Evolutionary conservation across 2,113 vertebrate genomes (phyloP), one percentile per base, ranked within the genome.

Genomic region (Speoplatyrhinus poulsoni): DNA sequence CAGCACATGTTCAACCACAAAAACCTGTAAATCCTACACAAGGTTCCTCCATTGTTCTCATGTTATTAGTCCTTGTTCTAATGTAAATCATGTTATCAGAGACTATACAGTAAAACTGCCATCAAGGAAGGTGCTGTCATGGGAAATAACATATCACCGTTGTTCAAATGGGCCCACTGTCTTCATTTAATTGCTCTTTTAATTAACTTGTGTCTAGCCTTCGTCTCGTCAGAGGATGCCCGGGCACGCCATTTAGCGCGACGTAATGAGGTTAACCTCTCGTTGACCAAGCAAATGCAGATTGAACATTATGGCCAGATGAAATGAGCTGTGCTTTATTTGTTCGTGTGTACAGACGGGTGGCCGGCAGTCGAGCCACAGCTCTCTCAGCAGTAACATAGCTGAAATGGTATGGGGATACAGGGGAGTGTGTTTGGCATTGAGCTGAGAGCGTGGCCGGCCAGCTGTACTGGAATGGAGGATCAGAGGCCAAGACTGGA

Each of bases 111-210:
- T 46, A 61, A 53, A 72, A 68, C 46, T 52, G 62, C 64, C 67
- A 60, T 72, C 65, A 46, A 50, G 16, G 46, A 50, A 10, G 9
- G 46, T 15, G 12, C 48, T 75, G 81, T 81, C 79, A 72, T 11
- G 46, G 70, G 53, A 75, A 59, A 65, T 63, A 72, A 87, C 69
- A 65, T 80, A 82, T 70, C 61, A 75, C 74, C 7, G 13, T 64
- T 10, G 57, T 75, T 80, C 73, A 75, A 47, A 57, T 59, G 71
- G 74, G 73, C 77, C 72, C 59, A 70, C 73, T 79, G 81, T 89
- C 85, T 79, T 86, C 73, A 81, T 82, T 91, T 87, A 89, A 89
- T 84, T 83, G 80, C 82, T 81, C 84, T 87, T 87, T 87, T 88
- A 89, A 91, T 91, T 87, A 90, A 87, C 88, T 84, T 9, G 76